Percentiles rank a stretch among this genome's conserved stretches.
Evolutionary conservation across 2,888 invertebrate species (phyloP).

Genomic region (Epinotia nisella): DNA sequence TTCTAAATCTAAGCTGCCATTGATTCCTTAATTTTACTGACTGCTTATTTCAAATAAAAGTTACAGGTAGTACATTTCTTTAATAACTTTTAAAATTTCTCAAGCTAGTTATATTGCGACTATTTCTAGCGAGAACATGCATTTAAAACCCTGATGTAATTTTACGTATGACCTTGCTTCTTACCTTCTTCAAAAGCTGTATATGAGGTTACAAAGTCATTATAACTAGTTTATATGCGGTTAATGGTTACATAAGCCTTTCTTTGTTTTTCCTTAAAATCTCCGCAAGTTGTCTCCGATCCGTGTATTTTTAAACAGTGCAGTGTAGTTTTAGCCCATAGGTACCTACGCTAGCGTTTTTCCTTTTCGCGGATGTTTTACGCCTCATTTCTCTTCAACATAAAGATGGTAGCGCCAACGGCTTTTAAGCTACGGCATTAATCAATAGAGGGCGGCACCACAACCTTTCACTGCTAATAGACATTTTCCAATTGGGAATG

Average conservation of each 20-base stretch:
- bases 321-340: no score
- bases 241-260: background rate
- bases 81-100: slow-evolving; percentile 10
- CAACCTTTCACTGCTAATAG: background rate
- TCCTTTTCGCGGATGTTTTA: background rate
- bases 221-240: background rate
- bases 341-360: background rate
- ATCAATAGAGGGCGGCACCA: background rate
- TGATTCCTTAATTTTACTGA: slow-evolving; percentile 18
- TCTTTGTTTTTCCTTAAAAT: background rate
- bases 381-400: background rate
- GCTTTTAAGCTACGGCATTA: no score
- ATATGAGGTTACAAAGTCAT: background rate
- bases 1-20: background rate
- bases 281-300: background rate
- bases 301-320: background rate
- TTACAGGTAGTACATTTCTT: background rate
- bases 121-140: background rate
- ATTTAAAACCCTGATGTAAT: slow-evolving; percentile 12
- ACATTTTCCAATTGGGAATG: no score
- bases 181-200: background rate
- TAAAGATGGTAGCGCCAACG: no score
- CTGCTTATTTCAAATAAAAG: slow-evolving; percentile 16
- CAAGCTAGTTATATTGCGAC: background rate
- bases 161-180: background rate